Base-by-base conservation (phyloP, 2,888 invertebrate genomes). In the Drosophila helvetica region DNA sequence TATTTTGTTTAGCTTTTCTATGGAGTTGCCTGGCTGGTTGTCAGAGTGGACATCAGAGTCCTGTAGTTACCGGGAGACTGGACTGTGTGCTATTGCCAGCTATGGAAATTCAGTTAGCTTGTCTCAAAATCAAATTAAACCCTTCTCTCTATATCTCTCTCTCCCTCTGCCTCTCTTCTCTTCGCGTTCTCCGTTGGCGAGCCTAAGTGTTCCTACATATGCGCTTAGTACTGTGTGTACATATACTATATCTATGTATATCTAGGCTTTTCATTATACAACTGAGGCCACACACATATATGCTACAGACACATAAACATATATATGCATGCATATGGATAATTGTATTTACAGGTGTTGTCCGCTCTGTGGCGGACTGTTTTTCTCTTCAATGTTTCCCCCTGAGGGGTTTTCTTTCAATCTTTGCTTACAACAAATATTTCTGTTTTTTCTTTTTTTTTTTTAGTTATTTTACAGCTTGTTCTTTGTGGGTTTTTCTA, bases 181-280 rank as follows among this genome's bases (percentile, higher is more conserved):
- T 8, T 50, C 10, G n/a, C n/a, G n/a, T n/a, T 54, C 53, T 51
- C 77, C 76, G 79, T 81, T 85, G 80, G 85, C 80, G 80, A 85
- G 80, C 80, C 79, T 80, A 81, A 67, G 79, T 79, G 80, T 85
- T 81, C 80, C 80, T 80, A 85, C 69, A 70, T 67, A 67, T 67
- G 67, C 67, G 67, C 67, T 67, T 67, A 67, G 67, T 67, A 43
- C 43, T 51, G 54, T 66, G 50, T 48, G 47, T 66, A 51, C 57
- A 57, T 67, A 68, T 56, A 42, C 56, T 79, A 80, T 63, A 71
- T 60, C 72, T 62, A 69, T 50, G 67, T 79, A 80, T 63, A 71
- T 62, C 72, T 62, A 69, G 67, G 66, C 50, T 46, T 55, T 66
- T 66, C 55, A 66, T 67, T 67, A 67, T 47, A 68, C 68, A 68